A percentile compares a stretch with the other conserved stretches of the same genome.
Evolutionary conservation across 1,140 invertebrate genomes (phyloP).

Genomic region (Drosophila fuyamai): DNA sequence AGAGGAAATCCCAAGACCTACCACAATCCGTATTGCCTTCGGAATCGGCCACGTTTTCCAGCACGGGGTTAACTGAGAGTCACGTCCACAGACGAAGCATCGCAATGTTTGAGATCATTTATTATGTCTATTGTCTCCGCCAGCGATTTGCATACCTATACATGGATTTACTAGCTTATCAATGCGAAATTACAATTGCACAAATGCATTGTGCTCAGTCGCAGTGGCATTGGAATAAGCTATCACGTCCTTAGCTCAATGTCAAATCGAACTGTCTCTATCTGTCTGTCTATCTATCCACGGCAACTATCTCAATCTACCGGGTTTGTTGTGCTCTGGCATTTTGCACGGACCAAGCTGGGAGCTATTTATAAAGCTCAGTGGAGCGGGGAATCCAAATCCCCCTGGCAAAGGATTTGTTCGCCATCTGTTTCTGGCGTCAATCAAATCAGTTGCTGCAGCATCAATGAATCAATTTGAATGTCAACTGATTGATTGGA

Average conservation of each 20-base stretch:
- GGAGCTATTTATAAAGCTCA: conserved; percentile 48
- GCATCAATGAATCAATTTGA: conserved; percentile 59
- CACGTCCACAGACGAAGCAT: conserved; percentile 30
- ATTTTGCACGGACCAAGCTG: background rate
- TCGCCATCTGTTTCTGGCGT: conserved; percentile 43
- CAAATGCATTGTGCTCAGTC: conserved; percentile 34
- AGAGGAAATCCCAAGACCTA: conserved; percentile 34
- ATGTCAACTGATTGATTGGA: conserved; percentile 54
- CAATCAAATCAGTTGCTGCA: conserved; percentile 60
- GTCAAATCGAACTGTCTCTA: conserved; percentile 69
- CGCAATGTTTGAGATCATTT: conserved; percentile 50
- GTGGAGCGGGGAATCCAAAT: conserved; percentile 6
- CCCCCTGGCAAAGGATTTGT: conserved; percentile 35
- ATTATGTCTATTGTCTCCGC: conserved; percentile 56
- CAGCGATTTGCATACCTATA: conserved; percentile 63
- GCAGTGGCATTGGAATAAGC: conserved; percentile 22
- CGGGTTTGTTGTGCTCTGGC: conserved; percentile 19
- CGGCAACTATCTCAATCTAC: conserved; percentile 32
- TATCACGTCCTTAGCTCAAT: conserved; percentile 70
- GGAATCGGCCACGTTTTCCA: conserved; percentile 28
- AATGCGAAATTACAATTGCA: conserved; percentile 64
- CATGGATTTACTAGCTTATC: conserved; percentile 49
- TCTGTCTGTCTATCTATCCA: conserved; percentile 46
- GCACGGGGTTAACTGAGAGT: conserved; percentile 22
- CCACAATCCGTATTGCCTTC: conserved; percentile 44